Conservation (phyloP, 2,888 invertebrate genomes). For the Drosophila rubida region DNA sequence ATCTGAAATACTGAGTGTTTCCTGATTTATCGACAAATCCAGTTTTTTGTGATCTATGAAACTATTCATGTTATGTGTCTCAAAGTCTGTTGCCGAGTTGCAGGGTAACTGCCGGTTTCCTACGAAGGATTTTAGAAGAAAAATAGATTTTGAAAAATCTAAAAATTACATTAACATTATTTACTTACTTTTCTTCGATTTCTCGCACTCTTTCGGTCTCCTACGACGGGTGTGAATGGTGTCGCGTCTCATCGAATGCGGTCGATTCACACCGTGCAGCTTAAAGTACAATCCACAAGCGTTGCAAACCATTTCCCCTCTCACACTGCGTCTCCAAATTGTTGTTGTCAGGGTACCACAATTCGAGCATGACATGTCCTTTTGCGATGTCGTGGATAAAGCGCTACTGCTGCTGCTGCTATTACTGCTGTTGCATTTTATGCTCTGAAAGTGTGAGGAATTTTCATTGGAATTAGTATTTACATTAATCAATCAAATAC, state of each 20-base stretch:
- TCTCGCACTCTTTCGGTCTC: conserved; percentile 92
- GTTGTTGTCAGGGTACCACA: conserved; percentile 99
- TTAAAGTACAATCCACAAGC: conserved; percentile 99
- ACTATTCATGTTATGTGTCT: conserved; percentile 43
- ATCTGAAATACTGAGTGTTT: conserved; percentile 54
- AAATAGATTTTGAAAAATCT: not conserved
- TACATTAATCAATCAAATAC: conserved; percentile 21
- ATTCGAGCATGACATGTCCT: conserved; percentile 96
- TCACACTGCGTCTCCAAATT: conserved; percentile 97
- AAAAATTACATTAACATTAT: not conserved
- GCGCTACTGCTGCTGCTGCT: conserved; percentile 53
- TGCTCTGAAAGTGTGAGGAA: conserved; percentile 34
- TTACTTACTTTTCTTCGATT: conserved; percentile 84
- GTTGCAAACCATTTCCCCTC: conserved; percentile 99
- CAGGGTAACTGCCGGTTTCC: conserved; percentile 55
- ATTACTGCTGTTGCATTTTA: conserved; percentile 49
- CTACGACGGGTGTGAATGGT: conserved; percentile 97
- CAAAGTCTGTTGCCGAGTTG: conserved; percentile 43
- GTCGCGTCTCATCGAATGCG: conserved; percentile 97
- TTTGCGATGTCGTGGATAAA: conserved; percentile 73
- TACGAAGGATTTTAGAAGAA: conserved; percentile 1
- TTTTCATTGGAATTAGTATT: conserved; percentile 7
- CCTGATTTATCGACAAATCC: conserved; percentile 49
- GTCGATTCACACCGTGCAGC: conserved; percentile 96
- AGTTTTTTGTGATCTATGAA: conserved; percentile 53